Evolutionary conservation across 2,113 vertebrate species (phyloP).

Genomic region (Theristicus caerulescens): DNA sequence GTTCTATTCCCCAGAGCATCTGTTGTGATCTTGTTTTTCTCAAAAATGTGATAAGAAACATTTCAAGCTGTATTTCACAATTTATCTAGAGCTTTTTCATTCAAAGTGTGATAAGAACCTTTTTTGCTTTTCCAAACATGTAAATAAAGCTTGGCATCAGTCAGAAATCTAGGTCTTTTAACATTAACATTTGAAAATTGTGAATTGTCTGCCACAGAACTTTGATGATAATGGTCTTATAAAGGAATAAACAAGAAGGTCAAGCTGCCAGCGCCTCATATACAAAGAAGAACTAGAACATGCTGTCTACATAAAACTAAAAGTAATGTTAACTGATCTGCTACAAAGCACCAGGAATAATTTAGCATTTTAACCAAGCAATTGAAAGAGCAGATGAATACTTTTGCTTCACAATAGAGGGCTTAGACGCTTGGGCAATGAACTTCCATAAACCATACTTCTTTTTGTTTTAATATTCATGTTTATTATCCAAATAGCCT

Average conservation of each 20-base stretch:
- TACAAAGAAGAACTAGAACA: conserved; percentile 62
- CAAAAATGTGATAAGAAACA: conserved; percentile 33
- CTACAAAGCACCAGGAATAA: conserved; percentile 67
- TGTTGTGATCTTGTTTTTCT: conserved; percentile 52
- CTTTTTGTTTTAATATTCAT: conserved; percentile 59
- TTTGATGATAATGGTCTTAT: conserved; percentile 54
- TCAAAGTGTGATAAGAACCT: conserved; percentile 37
- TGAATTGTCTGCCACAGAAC: conserved; percentile 46
- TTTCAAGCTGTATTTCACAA: conserved; percentile 39
- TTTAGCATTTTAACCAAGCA: conserved; percentile 68
- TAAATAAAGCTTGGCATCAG: conserved; percentile 57
- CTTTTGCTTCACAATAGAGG: conserved; percentile 27
- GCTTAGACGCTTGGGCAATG: conserved; percentile 21
- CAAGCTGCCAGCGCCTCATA: conserved; percentile 34
- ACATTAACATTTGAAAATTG: conserved; percentile 65
- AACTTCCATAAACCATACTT: conserved; percentile 7
- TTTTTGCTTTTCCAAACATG: conserved; percentile 23
- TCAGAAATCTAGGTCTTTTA: conserved; percentile 54
- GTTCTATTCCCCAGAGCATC: conserved; percentile 48
- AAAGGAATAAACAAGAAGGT: conserved; percentile 68
- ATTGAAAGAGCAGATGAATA: conserved; percentile 52
- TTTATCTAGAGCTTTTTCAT: conserved; percentile 53
- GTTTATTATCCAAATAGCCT: conserved; percentile 32
- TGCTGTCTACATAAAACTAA: conserved; percentile 62
- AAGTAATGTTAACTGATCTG: conserved; percentile 62